Evolutionary conservation across 37 sponge, comb jelly and placozoan species (phyloP), one percentile per base, ranked within the genome.

Genomic region (Theonella swinhoei): DNA sequence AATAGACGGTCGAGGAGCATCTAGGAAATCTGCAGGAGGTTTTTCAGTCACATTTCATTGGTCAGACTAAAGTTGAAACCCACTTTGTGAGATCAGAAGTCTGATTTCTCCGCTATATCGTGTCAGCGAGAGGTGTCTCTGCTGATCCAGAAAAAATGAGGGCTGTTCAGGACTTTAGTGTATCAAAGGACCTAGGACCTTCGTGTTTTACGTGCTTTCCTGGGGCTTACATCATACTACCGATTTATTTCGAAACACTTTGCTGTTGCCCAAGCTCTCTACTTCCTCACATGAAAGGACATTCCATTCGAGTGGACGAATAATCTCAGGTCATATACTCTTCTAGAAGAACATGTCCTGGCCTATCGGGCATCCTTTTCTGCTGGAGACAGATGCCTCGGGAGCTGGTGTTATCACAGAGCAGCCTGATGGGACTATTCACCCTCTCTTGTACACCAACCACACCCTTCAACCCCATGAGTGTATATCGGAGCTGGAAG

Each of bases 301-400:
- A 62, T 28, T 19, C 35, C 39, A 31, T 85, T 20, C 66, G 37
- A 32, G 31, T 85, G 86, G 78, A 35, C 62, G 39, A 1, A 40
- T 2, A 38, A 14, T 23, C 58, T 72, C 62, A 33, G 78, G 38
- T 68, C 66, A 58, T 14, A 68, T 25, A 7, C 9, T 5, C 80
- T 80, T 11, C 9, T 17, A 3, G 70, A n/a, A 28, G 47, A 70
- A 2, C 61, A 70, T 29, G 60, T 81, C 87, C 87, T 1, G n/a
- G n/a, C 29, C 70, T 1, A 79, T 78, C 64, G 9, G 37, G 28
- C 23, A 76, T 8, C 80, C 80, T n/a, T 85, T 85, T 30, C 3
- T n/a, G 20, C 35, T 85, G 8, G 80, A 74, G 2, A 85, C 80
- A 8, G 87, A 85, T 85, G 87, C 87, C 2, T 84, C 81, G 9